Evolutionary conservation across 2,888 invertebrate genomes (phyloP), one percentile per base, ranked within the genome.

Genomic region (Branchipolynoe longqiensis): DNA sequence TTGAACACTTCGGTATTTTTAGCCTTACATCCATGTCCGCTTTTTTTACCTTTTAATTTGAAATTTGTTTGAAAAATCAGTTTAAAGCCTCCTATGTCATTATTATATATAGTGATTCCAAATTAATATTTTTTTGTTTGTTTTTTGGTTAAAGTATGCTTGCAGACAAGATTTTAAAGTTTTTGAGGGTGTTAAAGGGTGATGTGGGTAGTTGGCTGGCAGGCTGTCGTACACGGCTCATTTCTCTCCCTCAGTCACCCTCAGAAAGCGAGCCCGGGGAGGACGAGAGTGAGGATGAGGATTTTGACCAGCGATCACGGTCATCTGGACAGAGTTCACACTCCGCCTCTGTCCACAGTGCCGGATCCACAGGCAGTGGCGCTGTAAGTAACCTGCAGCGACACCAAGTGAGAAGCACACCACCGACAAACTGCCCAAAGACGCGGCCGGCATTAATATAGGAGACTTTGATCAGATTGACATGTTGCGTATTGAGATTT

Each of bases 181-280:
- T n/a, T n/a, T n/a, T n/a, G n/a, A n/a, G n/a, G n/a, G n/a, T n/a
- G n/a, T n/a, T n/a, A n/a, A n/a, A n/a, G n/a, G n/a, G n/a, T n/a
- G n/a, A n/a, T n/a, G n/a, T n/a, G n/a, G n/a, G n/a, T n/a, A n/a
- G n/a, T n/a, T n/a, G n/a, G n/a, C n/a, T n/a, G n/a, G n/a, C n/a
- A n/a, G n/a, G n/a, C n/a, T n/a, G n/a, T n/a, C n/a, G n/a, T n/a
- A n/a, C n/a, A n/a, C n/a, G n/a, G 41, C 38, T 83, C 41, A 64
- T 83, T 58, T 84, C 40, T 59, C 28, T 54, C 38, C 56, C n/a
- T 14, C 82, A 85, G 85, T 62, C 85, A 12, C 85, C 85, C 6
- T 58, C 85, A 33, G 85, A 82, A 41, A 82, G 82, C 64, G 85
- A 85, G 33, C 85, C 14, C 81, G 85, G 81, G 59, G 81, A 48